Base-by-base conservation (phyloP, 2,113 vertebrate genomes). In the Bubo scandiacus region DNA sequence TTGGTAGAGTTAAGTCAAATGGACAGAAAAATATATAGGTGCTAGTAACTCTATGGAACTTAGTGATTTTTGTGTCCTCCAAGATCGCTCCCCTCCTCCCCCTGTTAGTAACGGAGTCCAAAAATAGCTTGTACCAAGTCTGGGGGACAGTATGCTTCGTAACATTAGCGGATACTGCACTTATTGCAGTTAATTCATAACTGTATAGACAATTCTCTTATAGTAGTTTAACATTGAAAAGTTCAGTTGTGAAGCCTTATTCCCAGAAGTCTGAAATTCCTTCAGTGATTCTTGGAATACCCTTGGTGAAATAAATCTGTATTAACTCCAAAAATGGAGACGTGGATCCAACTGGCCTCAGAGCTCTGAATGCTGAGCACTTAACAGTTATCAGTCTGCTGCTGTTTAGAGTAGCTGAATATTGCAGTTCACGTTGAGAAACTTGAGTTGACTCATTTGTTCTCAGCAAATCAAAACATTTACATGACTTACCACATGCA, bases 321-420 rank as follows among this genome's bases (percentile, higher is more conserved):
- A 6, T 54, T 30, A 58, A 42, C 4, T 40, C n/a, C 7, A 40
- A 17, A 92, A 84, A 3, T 1, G 32, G 22, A 52, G 12, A 12
- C 0, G 0, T 34, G 63, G 19, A 47, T 42, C 40, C 26, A 38
- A 11, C 11, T 57, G 15, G 34, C 40, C 30, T 6, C 45, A 47
- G 26, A 15, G 13, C 38, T 84, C 30, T 80, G 47, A 75, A 9
- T 36, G 32, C 30, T 49, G 43, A 51, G 49, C 32, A 12, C 14
- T 51, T 29, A 36, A 36, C 36, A 20, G 11, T 40, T 86, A 22
- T 29, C 25, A 43, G 34, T 9, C 22, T 19, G 36, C 54, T 51
- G 29, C 38, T 81, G 11, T 55, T 92, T 23, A 32, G 15, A 51
- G n/a, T 7, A 65, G 58, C 49, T 87, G 49, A 78, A 25, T 61